Conservation (phyloP, 2,888 invertebrate genomes). For the Sesia bembeciformis region DNA sequence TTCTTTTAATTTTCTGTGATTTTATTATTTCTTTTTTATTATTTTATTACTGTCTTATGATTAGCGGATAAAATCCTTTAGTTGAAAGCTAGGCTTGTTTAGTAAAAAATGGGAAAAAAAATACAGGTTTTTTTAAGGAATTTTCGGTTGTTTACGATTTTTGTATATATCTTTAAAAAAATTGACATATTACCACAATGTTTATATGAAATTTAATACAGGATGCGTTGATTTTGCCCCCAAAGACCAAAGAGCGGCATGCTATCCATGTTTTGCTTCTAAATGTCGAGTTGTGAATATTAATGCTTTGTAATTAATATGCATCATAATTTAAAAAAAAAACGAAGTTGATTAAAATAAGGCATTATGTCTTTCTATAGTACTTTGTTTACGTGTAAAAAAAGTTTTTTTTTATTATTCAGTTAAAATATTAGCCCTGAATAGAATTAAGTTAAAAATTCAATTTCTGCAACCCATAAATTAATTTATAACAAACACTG, state of each 20-base stretch:
- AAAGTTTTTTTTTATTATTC: not conserved
- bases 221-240: constrained; percentile 1
- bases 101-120: constrained; percentile 8
- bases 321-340: constrained; percentile 19
- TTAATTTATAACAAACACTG: constrained; percentile 21
- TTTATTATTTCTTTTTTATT: constrained; percentile 40
- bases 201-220: not conserved
- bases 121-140: not conserved
- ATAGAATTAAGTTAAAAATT: constrained; percentile 6
- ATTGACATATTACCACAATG: constrained; percentile 5
- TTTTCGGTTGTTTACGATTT: not conserved
- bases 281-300: constrained; percentile 1
- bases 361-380: constrained; percentile 26
- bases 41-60: constrained; percentile 38
- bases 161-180: constrained; percentile 4
- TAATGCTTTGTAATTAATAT: constrained; percentile 40
- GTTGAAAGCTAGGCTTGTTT: constrained; percentile 45
- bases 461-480: not conserved
- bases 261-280: constrained; percentile 12
- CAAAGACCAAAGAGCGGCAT: constrained; percentile 49
- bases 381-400: not conserved
- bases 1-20: constrained; percentile 63
- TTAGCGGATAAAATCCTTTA: constrained; percentile 60
- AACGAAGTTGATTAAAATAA: constrained; percentile 32
- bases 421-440: not conserved